phyloP scores from a whole-genome alignment of 1,140 invertebrate genomes.

The Formica exsecta region DNA sequence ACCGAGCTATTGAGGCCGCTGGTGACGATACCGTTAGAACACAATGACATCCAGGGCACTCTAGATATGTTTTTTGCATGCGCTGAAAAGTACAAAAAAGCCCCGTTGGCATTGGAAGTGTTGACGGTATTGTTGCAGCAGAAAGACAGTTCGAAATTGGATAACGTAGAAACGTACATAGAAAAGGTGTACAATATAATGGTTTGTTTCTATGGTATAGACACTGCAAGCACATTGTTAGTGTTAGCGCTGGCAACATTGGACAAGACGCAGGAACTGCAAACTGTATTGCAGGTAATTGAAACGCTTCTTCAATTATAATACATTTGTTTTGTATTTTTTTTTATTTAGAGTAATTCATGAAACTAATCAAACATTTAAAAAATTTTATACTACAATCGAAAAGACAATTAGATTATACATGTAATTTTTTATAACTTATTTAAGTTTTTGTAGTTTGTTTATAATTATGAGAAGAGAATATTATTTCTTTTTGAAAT shows the following conservation, averaged over 20 bases:
- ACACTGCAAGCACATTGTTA: constrained; percentile 81
- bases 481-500: neutral
- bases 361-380: neutral
- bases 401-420: neutral
- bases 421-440: neutral
- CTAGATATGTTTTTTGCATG: constrained; percentile 84
- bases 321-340: constrained; percentile 4
- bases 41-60: constrained; percentile 84
- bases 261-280: constrained; percentile 49
- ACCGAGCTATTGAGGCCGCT: constrained; percentile 87
- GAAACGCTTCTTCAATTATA: neutral
- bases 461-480: neutral
- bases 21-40: constrained; percentile 85
- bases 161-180: constrained; percentile 75
- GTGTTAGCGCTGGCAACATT: constrained; percentile 59
- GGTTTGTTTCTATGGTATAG: constrained; percentile 82
- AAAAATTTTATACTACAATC: neutral
- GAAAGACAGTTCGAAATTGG: constrained; percentile 71
- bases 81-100: constrained; percentile 84
- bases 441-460: neutral
- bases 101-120: constrained; percentile 87
- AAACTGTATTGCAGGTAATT: constrained; percentile 65
- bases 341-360: neutral
- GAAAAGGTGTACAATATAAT: constrained; percentile 83
- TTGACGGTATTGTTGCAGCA: constrained; percentile 82